Conservation (phyloP, 2,113 vertebrate species). For the Ornithorhynchus anatinus region DNA sequence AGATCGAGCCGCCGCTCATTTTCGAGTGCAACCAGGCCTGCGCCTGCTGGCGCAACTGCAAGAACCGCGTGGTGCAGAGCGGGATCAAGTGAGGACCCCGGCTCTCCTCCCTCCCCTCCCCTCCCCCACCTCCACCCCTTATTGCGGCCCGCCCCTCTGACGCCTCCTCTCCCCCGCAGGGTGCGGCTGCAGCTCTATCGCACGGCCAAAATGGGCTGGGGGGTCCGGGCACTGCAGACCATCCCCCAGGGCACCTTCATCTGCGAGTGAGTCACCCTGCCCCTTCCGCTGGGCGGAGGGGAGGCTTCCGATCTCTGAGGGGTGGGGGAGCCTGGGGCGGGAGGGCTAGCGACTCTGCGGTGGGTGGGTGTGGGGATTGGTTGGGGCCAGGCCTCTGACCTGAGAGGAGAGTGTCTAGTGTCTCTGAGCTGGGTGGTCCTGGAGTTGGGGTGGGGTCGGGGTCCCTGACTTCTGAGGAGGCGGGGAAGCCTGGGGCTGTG, state of each 20-base stretch:
- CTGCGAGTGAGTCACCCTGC: conserved; percentile 82
- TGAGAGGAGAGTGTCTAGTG: no score
- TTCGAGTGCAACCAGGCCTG: conserved; percentile 94
- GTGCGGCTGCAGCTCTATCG: conserved; percentile 91
- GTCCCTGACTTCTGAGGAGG: no score
- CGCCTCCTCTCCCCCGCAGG: conserved; percentile 58
- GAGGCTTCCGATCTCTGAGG: not conserved
- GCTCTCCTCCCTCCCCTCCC: not conserved
- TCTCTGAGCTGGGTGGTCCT: no score
- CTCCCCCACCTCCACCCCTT: not conserved
- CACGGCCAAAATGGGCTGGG: conserved; percentile 95
- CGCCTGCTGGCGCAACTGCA: conserved; percentile 87
- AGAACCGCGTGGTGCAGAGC: conserved; percentile 90
- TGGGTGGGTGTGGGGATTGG: no score
- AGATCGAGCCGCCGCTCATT: conserved; percentile 91
- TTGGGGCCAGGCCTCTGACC: not conserved
- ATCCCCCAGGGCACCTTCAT: conserved; percentile 93
- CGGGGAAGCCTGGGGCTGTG: no score
- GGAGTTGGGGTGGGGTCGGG: no score
- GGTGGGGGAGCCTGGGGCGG: no score
- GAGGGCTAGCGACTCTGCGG: not conserved
- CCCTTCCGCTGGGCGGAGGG: not conserved
- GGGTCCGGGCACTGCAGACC: conserved; percentile 86
- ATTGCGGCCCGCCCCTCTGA: conserved; percentile 64
- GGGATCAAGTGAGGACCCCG: conserved; percentile 84